Evolutionary conservation across 2,888 invertebrate species (phyloP), one percentile per base, ranked within the genome.

Genomic region (Perdita meconis): DNA sequence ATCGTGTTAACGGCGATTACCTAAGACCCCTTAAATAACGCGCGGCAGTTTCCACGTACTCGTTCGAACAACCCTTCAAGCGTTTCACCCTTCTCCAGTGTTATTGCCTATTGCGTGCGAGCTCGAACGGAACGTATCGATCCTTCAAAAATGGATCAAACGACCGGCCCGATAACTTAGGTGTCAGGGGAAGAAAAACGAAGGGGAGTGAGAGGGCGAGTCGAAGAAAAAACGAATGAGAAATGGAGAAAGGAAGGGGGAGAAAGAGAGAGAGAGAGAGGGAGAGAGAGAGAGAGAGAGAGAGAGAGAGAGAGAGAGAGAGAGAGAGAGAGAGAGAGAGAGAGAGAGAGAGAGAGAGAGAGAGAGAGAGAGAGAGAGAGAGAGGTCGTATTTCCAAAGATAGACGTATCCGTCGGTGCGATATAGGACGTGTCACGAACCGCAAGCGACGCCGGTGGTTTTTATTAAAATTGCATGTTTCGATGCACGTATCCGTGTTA

Each of bases 131-230:
- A 63, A 57, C 61, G 59, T 61, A 80, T 80, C 80, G 80, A 80
- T 80, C 66, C 16, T 30, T 60, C 38, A 55, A 60, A 80, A 80
- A 80, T 80, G 74, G 80, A 80, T 79, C 70, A 40, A 78, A 68
- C 73, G 51, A 36, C 12, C 34, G 42, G 44, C 24, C 3, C 13
- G 66, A 78, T 63, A 64, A 59, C 56, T 34, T 68, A 60, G 60
- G 50, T 42, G 78, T 44, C 53, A 10, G 30, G 26, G 22, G 26
- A 56, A 42, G 6, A 38, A 38, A 22, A 13, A 36, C 8, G 36
- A 26, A n/a, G n/a, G 34, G n/a, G 10, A 12, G 8, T 0, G 47
- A 13, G 36, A 44, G 22, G 30, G 0, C 13, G n/a, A 34, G 4
- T n/a, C n/a, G n/a, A n/a, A n/a, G n/a, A n/a, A n/a, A n/a, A n/a